Evolutionary conservation across 2,888 invertebrate species (phyloP).

Genomic region (Nephrotoma flavescens): DNA sequence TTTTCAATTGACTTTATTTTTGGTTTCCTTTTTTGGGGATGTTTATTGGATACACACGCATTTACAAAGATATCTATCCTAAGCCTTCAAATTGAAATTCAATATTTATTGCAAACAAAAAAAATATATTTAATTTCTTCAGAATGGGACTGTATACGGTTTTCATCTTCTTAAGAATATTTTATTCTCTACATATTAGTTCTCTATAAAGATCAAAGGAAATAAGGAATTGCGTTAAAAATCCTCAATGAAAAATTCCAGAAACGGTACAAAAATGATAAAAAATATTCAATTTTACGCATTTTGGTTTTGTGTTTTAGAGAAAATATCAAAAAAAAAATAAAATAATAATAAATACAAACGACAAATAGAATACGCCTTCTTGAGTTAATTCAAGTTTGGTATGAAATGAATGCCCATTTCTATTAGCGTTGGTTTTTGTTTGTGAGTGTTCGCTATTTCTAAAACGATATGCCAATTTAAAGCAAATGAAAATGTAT

Average conservation of each 20-base stretch:
- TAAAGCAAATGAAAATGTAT: too few relatives aligned
- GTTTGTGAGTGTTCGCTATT: background rate
- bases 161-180: background rate
- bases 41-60: background rate
- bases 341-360: background rate
- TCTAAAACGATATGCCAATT: background rate
- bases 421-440: background rate
- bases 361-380: background rate
- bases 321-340: background rate
- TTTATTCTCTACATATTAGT: background rate
- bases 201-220: background rate
- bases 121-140: background rate
- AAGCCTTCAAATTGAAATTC: background rate
- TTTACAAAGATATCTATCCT: background rate
- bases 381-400: background rate
- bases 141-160: background rate
- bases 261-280: background rate
- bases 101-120: background rate
- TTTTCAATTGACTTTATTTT: background rate
- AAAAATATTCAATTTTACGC: background rate
- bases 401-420: background rate
- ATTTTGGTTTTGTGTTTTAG: background rate
- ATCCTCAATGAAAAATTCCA: too few relatives aligned
- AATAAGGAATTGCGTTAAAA: background rate
- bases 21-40: background rate